Evolutionary conservation across 2,797 vertebrate genomes (phyloP).

Genomic region (Pagetopsis macropterus): DNA sequence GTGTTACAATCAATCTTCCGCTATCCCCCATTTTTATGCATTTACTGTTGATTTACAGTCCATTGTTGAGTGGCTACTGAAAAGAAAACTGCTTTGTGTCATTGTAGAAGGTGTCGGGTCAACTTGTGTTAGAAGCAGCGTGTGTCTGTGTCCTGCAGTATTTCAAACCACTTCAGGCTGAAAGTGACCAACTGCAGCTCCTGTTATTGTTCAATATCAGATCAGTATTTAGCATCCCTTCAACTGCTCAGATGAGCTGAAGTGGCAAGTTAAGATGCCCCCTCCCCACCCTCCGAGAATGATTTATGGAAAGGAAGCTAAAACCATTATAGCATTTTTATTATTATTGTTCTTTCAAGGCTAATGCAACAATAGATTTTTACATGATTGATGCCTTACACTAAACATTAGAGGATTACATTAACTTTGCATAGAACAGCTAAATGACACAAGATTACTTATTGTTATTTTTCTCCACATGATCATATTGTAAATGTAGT

Average conservation of each 20-base stretch:
- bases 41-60: conserved; percentile 84
- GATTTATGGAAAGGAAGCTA: conserved; percentile 89
- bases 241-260: conserved; percentile 83
- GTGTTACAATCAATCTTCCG: conserved; percentile 79
- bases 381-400: conserved; percentile 88
- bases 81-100: conserved; percentile 81
- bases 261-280: conserved; percentile 85
- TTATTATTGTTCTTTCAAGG: conserved; percentile 91
- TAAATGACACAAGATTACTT: conserved; percentile 88
- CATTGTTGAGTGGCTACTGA: conserved; percentile 82
- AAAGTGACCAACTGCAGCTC: conserved; percentile 77
- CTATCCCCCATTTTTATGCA: conserved; percentile 80
- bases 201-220: conserved; percentile 81
- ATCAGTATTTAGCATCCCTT: conserved; percentile 85
- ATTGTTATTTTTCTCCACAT: conserved; percentile 84
- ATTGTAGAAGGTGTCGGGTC: conserved; percentile 78
- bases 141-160: conserved; percentile 68
- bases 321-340: conserved; percentile 90
- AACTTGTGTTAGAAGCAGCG: conserved; percentile 70
- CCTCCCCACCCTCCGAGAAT: conserved; percentile 71
- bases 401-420: conserved; percentile 90
- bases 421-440: conserved; percentile 88
- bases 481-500: conserved; percentile 80
- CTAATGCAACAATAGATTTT: conserved; percentile 91
- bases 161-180: conserved; percentile 75